Base-by-base conservation (phyloP, 37 sponge, comb jelly and placozoan genomes). In the Mnemiopsis leidyi region DNA sequence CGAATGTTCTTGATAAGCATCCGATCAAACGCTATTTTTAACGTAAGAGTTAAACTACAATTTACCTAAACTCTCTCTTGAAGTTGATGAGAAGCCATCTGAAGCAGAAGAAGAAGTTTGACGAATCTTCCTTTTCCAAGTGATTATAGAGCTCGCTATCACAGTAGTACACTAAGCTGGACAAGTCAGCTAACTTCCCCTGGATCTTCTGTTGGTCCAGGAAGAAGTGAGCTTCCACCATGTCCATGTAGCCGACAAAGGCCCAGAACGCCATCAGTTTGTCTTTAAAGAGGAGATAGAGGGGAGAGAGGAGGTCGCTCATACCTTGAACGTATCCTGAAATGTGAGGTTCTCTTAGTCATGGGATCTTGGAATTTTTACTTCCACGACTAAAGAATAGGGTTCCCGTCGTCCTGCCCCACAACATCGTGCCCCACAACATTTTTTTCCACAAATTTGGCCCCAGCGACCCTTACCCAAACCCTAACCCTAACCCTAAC, bases 241-340 rank as follows among this genome's bases (percentile, higher is more conserved):
- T 94, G 32, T 96, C 94, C 96, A 98, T 96, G 92, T 95, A 95
- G 23, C 97, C 97, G 13, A 93, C 99, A 93, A 98, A 98, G 39
- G 97, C 97, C 99, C 99, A 98, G 92, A 98, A 98, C 0, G 97
- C 68, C 68, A 97, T 94, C 33, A 95, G 95, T 67, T 98, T 97
- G 32, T 98, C 97, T 7, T 79, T 3, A 95, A 97, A 94, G 26
- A 98, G 94, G 38, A 82, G 31, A 32, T 97, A 93, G 23, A 98
- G 76, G 28, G 97, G 97, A 69, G 99, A 97, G 76, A 97, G 92
- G 9, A 98, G 95, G 76, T 98, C 99, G 94, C 99, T 98, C 99
- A 98, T 98, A 0, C 99, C 99, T 40, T 98, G 99, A 0, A 98
- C 97, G 93, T 98, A 98, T 0, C 98, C 98, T 98, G 77, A 16